A percentile compares a stretch with the other conserved stretches of the same genome.
These are phyloP conservation scores for Cryptotis parvus DNA, from an alignment of 2,113 vertebrate species.

Conservation along the genomic window DNA sequence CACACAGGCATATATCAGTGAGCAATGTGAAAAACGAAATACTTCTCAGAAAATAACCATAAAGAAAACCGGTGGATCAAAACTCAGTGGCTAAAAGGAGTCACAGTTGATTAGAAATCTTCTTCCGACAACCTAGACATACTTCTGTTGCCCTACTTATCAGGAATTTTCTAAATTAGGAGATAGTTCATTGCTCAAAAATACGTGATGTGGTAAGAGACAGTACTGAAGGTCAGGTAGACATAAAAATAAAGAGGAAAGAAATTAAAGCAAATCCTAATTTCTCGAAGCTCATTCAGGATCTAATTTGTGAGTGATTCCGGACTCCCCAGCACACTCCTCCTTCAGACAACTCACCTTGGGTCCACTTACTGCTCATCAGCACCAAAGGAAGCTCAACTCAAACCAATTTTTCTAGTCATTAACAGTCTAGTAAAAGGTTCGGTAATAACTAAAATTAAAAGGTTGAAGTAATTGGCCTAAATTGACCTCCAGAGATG, in stretches of 20 bases:
- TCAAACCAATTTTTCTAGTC: constrained; percentile 35
- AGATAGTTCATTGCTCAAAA: constrained; percentile 6
- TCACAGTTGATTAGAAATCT: background rate
- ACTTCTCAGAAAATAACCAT: background rate
- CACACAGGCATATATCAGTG: background rate
- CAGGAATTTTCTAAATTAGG: background rate
- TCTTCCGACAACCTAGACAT: background rate
- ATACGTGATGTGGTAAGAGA: background rate
- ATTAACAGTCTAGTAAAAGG: constrained; percentile 48
- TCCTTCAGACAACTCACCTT: constrained; percentile 21
- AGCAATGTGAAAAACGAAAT: constrained; percentile 50
- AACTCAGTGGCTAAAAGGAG: background rate
- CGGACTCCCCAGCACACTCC: background rate
- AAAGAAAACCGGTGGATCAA: constrained; percentile 16
- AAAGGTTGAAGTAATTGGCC: constrained; percentile 38
- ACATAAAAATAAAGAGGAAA: constrained; percentile 5
- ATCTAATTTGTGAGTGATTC: constrained; percentile 36
- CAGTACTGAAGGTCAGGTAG: background rate
- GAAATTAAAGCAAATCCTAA: background rate
- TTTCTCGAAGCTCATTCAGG: background rate
- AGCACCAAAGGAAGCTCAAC: constrained; percentile 35
- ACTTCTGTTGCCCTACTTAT: background rate
- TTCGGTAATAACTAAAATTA: constrained; percentile 44
- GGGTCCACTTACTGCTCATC: constrained; percentile 12
- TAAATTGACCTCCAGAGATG: background rate